Base-by-base conservation (phyloP, 2,888 invertebrate genomes). In the Lamproptera curius region DNA sequence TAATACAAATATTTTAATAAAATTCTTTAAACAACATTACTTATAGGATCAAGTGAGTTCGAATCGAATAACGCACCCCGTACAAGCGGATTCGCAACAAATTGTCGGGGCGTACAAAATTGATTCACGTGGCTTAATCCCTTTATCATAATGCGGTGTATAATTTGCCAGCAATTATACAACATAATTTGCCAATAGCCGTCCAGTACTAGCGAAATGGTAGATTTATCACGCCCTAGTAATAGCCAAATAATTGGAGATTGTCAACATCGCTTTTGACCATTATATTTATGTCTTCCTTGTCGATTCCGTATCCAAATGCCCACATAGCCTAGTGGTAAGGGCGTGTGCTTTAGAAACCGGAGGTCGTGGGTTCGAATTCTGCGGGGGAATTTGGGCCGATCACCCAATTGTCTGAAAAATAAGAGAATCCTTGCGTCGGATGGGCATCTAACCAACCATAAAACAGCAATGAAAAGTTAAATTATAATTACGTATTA, bases 131-230 rank as follows among this genome's bases (percentile, higher is more conserved):
- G 59, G 45, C 51, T 53, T 51, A 48, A 59, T 53, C 55, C 57
- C 53, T 49, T 67, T 69, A 70, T 68, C 67, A 61, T 65, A 67
- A 71, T 63, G 33, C 55, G 41, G 52, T 66, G 73, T 69, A 58
- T 70, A 72, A 72, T 71, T 61, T 61, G 58, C 48, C n/a, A 50
- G 58, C 56, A 57, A 61, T 61, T 63, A 61, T 40, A 44, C 39
- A 33, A 45, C 50, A 38, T 31, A 16, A 37, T 45, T 45, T 53
- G 56, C 51, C 37, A 45, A 42, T 47, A 49, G 45, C 13, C 20
- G 41, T 54, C n/a, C n/a, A n/a, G n/a, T n/a, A n/a, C n/a, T n/a
- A n/a, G n/a, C n/a, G n/a, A n/a, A n/a, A n/a, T 31, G 9, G 31
- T 31, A 31, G 31, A 6, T 6, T 6, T 10, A n/a, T 31, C 11